These are phyloP conservation scores for Penaeus indicus DNA, from an alignment of 1,140 invertebrate species.

Conservation along the genomic window DNA sequence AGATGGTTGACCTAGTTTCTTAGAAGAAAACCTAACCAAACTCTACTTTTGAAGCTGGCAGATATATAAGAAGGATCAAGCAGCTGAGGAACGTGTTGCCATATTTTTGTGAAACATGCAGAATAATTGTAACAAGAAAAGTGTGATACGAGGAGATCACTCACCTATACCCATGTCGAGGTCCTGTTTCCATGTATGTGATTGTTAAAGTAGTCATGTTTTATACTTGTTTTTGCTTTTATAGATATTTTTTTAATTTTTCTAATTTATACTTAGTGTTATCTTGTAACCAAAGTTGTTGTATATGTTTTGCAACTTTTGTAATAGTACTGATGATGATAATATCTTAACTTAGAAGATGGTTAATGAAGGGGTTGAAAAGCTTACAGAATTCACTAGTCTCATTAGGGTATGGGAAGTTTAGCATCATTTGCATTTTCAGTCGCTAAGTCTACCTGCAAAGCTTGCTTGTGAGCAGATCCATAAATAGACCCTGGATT, in stretches of 20 bases:
- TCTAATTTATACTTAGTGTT: constrained; percentile 65
- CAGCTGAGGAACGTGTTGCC: constrained; percentile 33
- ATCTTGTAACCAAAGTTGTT: constrained; percentile 64
- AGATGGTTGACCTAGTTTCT: constrained; percentile 47
- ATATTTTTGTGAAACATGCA: constrained; percentile 37
- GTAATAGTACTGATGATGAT: constrained; percentile 57
- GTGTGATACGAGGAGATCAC: constrained; percentile 42
- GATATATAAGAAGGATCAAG: constrained; percentile 4
- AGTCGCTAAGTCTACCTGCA: constrained; percentile 51
- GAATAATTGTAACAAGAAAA: constrained; percentile 39
- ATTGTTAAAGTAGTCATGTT: constrained; percentile 64
- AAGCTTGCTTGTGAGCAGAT: constrained; percentile 47
- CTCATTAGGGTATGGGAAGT: constrained; percentile 53
- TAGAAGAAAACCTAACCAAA: constrained; percentile 28
- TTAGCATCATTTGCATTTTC: constrained; percentile 57
- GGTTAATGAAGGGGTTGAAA: constrained; percentile 52
- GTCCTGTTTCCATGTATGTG: constrained; percentile 61
- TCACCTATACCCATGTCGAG: constrained; percentile 56
- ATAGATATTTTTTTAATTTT: constrained; percentile 65
- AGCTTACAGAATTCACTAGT: constrained; percentile 56
- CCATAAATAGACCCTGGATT: constrained; percentile 45
- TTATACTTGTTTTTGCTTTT: constrained; percentile 64
- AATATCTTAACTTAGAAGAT: constrained; percentile 55
- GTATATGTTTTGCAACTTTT: constrained; percentile 61
- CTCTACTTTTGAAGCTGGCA: constrained; percentile 27